Conservation (phyloP, 2,797 vertebrate genomes). For the Threskiornis aethiopicus region DNA sequence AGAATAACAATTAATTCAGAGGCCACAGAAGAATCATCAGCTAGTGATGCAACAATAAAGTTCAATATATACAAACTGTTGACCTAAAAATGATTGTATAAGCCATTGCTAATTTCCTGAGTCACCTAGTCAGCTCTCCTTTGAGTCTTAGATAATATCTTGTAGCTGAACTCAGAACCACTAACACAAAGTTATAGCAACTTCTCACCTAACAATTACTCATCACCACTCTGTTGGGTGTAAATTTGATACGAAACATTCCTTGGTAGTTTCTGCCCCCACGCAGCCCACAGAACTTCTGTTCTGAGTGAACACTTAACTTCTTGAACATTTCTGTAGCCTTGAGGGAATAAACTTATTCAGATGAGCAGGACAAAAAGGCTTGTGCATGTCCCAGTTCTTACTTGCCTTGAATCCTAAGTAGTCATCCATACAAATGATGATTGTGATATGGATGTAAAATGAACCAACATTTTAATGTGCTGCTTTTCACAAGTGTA, state of each 20-base stretch:
- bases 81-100: conserved; percentile 38
- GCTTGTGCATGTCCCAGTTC: not conserved
- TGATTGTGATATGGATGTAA: not conserved
- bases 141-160: conserved; percentile 32
- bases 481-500: not conserved
- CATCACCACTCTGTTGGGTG: conserved; percentile 46
- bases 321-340: conserved; percentile 28
- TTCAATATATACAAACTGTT: not conserved
- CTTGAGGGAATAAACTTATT: conserved; percentile 28
- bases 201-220: conserved; percentile 65
- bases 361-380: conserved; percentile 43
- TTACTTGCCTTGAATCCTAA: conserved; percentile 24
- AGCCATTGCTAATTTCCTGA: conserved; percentile 52
- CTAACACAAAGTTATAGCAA: conserved; percentile 38
- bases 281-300: conserved; percentile 69
- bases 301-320: conserved; percentile 40
- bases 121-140: conserved; percentile 11
- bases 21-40: not conserved
- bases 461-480: not conserved
- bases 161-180: conserved; percentile 33
- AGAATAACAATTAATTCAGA: not conserved
- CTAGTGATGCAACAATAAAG: not conserved
- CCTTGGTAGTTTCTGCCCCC: conserved; percentile 58
- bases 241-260: conserved; percentile 48
- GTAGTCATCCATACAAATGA: not conserved